These are phyloP conservation scores for Tragelaphus scriptus DNA, from an alignment of 2,113 vertebrate species.

Conservation along the genomic window DNA sequence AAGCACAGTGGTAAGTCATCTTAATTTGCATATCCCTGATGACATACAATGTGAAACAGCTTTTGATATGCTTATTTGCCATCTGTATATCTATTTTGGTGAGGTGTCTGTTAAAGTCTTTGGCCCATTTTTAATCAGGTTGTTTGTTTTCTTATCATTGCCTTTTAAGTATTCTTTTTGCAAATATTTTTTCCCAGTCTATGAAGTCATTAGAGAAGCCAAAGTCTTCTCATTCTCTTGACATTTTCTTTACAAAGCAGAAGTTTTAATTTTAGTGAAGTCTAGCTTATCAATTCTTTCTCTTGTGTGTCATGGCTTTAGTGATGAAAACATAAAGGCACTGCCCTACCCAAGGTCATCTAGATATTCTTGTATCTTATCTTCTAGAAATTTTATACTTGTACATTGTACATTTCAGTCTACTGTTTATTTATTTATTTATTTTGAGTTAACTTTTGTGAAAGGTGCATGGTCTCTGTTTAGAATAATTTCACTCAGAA, in stretches of 20 bases:
- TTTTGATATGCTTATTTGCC: background rate
- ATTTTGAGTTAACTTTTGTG: background rate
- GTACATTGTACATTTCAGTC: background rate
- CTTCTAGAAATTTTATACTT: background rate
- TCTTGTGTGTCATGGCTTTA: background rate
- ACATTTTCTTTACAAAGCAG: background rate
- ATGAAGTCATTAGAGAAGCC: background rate
- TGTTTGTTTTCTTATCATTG: background rate
- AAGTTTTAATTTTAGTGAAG: background rate
- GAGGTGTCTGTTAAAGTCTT: background rate
- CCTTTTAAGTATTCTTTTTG: background rate
- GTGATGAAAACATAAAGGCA: background rate
- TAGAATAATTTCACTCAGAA: background rate
- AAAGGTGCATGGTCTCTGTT: background rate
- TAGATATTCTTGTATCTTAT: background rate
- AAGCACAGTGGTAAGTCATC: background rate
- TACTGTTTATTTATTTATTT: background rate
- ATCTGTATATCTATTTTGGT: background rate
- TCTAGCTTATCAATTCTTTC: background rate
- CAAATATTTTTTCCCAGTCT: background rate
- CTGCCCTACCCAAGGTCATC: background rate
- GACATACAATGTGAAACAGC: background rate
- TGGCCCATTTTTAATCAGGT: background rate
- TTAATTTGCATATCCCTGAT: background rate
- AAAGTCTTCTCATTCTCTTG: background rate